Evolutionary conservation across 2,797 vertebrate species (phyloP).

Genomic region (Chrysolophus pictus): DNA sequence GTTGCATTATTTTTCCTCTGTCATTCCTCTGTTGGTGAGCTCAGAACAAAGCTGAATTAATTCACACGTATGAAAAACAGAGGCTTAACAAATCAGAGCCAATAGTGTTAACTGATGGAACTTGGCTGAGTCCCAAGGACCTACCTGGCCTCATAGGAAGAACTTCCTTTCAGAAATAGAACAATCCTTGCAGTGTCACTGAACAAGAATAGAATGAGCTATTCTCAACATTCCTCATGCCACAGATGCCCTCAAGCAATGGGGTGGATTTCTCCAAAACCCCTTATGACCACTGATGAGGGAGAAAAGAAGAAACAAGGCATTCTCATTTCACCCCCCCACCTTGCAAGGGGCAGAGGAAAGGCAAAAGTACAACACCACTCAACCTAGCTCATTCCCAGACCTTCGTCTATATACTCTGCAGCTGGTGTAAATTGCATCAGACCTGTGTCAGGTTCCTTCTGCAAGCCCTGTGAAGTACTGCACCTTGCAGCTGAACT

Average conservation of each 20-base stretch:
- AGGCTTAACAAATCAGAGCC: not conserved
- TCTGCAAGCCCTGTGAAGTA: slow-evolving; percentile 37
- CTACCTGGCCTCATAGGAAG: not conserved
- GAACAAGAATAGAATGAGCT: not conserved
- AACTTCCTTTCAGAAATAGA: not conserved
- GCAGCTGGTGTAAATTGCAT: slow-evolving; percentile 10
- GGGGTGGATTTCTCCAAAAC: not conserved
- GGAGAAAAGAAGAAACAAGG: not conserved
- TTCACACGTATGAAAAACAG: not conserved
- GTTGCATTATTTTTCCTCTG: not conserved
- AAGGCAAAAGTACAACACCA: not conserved
- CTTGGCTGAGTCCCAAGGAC: not conserved
- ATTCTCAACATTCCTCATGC: not conserved
- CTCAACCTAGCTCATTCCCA: not conserved
- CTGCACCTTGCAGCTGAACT: slow-evolving; percentile 68
- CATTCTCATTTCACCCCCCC: not conserved
- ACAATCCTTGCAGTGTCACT: not conserved
- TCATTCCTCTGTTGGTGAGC: not conserved
- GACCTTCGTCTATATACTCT: not conserved
- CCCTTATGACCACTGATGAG: not conserved
- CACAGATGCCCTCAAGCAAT: not conserved
- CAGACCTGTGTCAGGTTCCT: slow-evolving; percentile 18
- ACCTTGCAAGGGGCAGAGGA: not conserved
- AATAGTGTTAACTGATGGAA: not conserved
- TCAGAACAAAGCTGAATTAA: not conserved